These are phyloP conservation scores for Vespertilio murinus DNA, from an alignment of 2,797 vertebrate genomes.

Conservation along the genomic window DNA sequence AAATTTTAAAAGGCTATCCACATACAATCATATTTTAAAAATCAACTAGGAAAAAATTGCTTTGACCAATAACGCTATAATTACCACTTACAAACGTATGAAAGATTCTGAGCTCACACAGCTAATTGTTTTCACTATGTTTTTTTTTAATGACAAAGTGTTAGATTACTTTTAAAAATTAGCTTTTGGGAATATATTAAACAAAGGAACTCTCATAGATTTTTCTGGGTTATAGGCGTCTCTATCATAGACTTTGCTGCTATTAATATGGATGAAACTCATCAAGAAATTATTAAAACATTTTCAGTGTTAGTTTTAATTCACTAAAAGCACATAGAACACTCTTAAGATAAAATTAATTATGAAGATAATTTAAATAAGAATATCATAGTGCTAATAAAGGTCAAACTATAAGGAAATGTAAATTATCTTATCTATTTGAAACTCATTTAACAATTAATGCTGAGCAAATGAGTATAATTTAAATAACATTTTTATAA, in stretches of 20 bases:
- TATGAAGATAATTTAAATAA: slow-evolving; percentile 39
- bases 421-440: background rate
- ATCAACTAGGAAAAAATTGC: slow-evolving; percentile 40
- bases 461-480: background rate
- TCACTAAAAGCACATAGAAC: background rate
- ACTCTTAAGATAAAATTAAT: slow-evolving; percentile 17
- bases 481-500: background rate
- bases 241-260: background rate
- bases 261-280: background rate
- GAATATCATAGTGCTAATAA: background rate
- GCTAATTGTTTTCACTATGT: background rate
- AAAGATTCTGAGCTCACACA: background rate
- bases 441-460: background rate
- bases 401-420: background rate
- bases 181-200: background rate
- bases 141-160: background rate
- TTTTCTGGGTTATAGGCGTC: background rate
- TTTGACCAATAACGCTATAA: slow-evolving; percentile 15
- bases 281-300: background rate
- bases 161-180: background rate
- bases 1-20: background rate
- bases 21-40: background rate
- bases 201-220: background rate
- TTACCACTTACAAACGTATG: background rate
- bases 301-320: background rate